Base-by-base conservation (phyloP, 2,113 vertebrate species). In the Saguinus imperator region DNA sequence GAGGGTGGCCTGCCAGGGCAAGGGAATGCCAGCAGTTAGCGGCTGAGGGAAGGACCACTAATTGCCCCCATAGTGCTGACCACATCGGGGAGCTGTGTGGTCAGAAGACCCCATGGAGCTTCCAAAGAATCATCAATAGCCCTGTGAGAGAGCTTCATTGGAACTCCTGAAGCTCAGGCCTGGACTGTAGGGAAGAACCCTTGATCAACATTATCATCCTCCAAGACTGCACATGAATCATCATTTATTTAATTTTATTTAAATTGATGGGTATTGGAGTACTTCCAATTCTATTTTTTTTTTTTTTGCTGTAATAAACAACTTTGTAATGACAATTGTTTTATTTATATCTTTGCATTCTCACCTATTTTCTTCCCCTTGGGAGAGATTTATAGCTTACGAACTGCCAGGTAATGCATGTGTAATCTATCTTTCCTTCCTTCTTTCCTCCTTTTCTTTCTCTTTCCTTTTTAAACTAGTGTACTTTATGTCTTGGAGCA, bases 281-380 rank as follows among this genome's bases (percentile, higher is more conserved):
- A 84, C 14, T 87, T 80, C 50, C 43, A 73, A 68, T 43, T 86
- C 35, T 18, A 58, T 45, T 73, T 14, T 18, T 58, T 75, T 73
- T 76, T 73, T 91, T 35, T 89, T 76, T 72, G 61, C n/a, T 75
- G 16, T 73, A 55, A 80, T 61, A 88, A 83, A 84, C 32, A 80
- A 57, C 35, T 64, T 90, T 48, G 29, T 8, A 29, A 27, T 50
- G 86, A 79, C 43, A 32, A 17, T 61, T 58, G 40, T 85, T 77
- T 89, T 84, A 89, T n/a, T 86, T 89, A 11, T 73, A 80, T 94
- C 55, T 94, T 64, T 90, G 29, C 40, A 57, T 70, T 40, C 40
- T 75, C 81, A 25, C 8, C 25, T 3, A 5, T 1, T 96, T 77
- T 81, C 61, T 32, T 73, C 29, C 8, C 17, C 25, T 77, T 64